phyloP scores from a whole-genome alignment of 35 echinoderm and acorn worm species.

The Hemicentrotus pulcherrimus region DNA sequence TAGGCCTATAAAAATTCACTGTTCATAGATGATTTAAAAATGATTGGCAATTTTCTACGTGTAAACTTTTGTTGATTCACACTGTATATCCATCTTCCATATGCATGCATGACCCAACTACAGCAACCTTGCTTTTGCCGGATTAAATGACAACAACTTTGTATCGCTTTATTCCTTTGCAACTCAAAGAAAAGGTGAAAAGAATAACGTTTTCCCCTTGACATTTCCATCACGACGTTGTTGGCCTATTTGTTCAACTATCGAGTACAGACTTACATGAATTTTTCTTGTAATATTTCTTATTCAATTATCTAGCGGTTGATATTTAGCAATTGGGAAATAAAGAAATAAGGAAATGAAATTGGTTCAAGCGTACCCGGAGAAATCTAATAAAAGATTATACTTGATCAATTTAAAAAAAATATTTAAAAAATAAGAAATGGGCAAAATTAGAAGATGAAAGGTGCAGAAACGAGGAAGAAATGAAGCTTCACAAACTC shows the following conservation, averaged over 20 bases:
- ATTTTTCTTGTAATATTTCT: neutral
- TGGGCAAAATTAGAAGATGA: too few relatives aligned
- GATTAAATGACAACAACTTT: neutral
- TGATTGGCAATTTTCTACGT: too few relatives aligned
- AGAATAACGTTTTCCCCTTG: neutral
- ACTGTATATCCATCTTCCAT: neutral
- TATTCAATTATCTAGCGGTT: neutral
- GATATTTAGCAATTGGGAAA: neutral
- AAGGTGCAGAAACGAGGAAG: too few relatives aligned
- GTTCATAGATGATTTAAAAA: too few relatives aligned
- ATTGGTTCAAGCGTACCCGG: neutral
- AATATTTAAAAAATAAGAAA: too few relatives aligned
- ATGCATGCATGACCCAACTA: neutral
- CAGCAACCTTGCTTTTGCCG: neutral
- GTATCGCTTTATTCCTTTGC: neutral
- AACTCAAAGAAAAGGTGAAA: neutral
- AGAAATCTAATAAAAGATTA: neutral
- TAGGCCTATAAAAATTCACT: too few relatives aligned
- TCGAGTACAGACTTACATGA: too few relatives aligned
- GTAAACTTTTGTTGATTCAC: too few relatives aligned
- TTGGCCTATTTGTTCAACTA: neutral
- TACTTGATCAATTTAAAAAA: too few relatives aligned
- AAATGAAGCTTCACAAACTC: too few relatives aligned
- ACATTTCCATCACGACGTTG: neutral
- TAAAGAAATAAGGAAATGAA: neutral